Conservation (phyloP, 35 echinoderm and acorn worm genomes). For the Lytechinus pictus region DNA sequence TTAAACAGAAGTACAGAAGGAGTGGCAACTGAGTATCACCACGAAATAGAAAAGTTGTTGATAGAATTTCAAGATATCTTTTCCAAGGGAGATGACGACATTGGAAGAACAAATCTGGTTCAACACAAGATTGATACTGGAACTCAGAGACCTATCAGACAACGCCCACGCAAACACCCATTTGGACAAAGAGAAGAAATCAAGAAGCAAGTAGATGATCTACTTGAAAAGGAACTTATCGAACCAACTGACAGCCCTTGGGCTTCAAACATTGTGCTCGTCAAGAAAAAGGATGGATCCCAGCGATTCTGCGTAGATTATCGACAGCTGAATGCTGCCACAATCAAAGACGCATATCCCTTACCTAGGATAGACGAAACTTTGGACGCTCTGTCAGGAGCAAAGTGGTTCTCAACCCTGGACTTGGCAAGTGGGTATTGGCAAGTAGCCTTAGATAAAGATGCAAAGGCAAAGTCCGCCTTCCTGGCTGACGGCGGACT, state of each 20-base stretch:
- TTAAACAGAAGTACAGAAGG: slow-evolving; percentile 5
- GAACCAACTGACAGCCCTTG: slow-evolving; percentile 66
- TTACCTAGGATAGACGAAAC: slow-evolving; percentile 74
- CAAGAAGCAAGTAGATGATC: slow-evolving; percentile 33
- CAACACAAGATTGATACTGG: slow-evolving; percentile 59
- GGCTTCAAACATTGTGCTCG: slow-evolving; percentile 53
- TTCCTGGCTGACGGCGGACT: slow-evolving; percentile 46
- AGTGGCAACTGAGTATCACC: background rate
- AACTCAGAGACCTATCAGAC: slow-evolving; percentile 39
- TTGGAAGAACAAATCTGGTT: slow-evolving; percentile 70
- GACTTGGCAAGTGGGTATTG: slow-evolving; percentile 73
- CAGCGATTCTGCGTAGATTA: slow-evolving; percentile 67
- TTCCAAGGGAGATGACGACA: slow-evolving; percentile 31
- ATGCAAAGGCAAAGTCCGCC: slow-evolving; percentile 52
- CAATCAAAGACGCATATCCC: slow-evolving; percentile 63
- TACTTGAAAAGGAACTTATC: slow-evolving; percentile 58
- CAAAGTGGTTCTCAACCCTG: slow-evolving; percentile 68
- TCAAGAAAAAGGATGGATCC: slow-evolving; percentile 59
- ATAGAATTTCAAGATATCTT: slow-evolving; percentile 66
- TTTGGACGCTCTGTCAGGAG: slow-evolving; percentile 53
- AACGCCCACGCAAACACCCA: slow-evolving; percentile 41
- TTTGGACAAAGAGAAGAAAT: slow-evolving; percentile 50
- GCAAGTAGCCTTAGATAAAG: slow-evolving; percentile 65
- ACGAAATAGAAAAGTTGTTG: background rate
- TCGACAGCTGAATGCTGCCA: slow-evolving; percentile 48